Base-by-base conservation (phyloP, 2,888 invertebrate genomes). In the Dicyrtoma fusca region DNA sequence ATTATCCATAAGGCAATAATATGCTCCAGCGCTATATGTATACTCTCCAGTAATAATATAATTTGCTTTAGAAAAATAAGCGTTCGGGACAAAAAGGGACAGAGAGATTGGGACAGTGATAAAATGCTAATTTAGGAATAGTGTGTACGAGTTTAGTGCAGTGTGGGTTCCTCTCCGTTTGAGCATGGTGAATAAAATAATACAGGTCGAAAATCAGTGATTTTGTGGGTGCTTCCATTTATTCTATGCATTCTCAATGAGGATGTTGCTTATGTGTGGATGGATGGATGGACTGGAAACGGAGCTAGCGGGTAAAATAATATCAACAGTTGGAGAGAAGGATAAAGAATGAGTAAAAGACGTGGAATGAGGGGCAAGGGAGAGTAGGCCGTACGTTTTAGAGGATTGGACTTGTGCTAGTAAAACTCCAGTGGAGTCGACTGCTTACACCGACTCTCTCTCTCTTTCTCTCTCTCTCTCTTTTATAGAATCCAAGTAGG, bases 331-430 rank as follows among this genome's bases (percentile, higher is more conserved):
- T 66, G 66, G 51, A 66, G 66, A 42, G 49, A 25, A 26, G 34
- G 65, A 17, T 23, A 65, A 65, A 65, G 65, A 65, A 65, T 65
- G 65, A 65, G 65, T 49, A 45, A 47, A 65, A 65, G 51, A 65
- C 51, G 65, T 25, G 10, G n/a, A 65, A 51, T 65, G 47, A 47
- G 19, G 13, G 65, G 49, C 17, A 47, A 45, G 21, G 6, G 4
- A 34, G 34, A 34, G 65, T 51, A 65, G 25, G 26, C 51, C 14
- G 45, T 44, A 10, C 51, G 2, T 53, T 17, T 17, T 65, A n/a
- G 13, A 51, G 26, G 51, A 23, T 51, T 23, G 59, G 51, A 53
- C 11, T 11, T 8, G 6, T 53, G 11, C 61, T 61, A 42, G 42
- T 11, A 61, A 49, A 61, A 61, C 42, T 61, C n/a, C n/a, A n/a